Percentiles rank a stretch among this genome's conserved stretches.
These are phyloP conservation scores for Eilema griseolum DNA, from an alignment of 2,888 invertebrate species.

Conservation along the genomic window DNA sequence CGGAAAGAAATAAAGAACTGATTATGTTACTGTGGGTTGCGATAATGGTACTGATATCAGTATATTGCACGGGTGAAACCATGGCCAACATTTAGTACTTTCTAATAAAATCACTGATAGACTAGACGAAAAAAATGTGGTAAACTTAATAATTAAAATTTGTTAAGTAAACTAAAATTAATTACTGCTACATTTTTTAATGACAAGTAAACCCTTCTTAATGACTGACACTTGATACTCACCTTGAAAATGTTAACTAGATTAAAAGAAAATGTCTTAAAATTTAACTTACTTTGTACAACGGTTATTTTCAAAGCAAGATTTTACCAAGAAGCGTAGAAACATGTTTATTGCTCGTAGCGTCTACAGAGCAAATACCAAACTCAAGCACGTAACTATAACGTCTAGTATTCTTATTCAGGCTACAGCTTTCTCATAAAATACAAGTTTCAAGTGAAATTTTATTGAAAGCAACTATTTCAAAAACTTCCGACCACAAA, in stretches of 20 bases:
- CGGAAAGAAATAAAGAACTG: too few species aligned
- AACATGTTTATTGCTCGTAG: neutral
- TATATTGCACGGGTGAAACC: neutral
- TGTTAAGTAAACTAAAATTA: neutral
- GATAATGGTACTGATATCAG: too few species aligned
- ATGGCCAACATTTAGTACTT: neutral
- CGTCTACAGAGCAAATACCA: neutral
- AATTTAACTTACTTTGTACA: neutral
- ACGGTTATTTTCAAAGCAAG: neutral
- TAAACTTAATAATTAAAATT: neutral
- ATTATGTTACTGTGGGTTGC: too few species aligned
- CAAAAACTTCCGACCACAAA: slow-evolving; percentile 21
- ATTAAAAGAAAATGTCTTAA: neutral
- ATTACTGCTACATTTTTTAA: neutral
- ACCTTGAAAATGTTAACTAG: neutral
- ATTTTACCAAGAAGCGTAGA: neutral
- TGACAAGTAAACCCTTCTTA: neutral
- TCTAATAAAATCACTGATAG: neutral
- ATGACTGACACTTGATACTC: neutral
- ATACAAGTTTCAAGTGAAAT: slow-evolving; percentile 8
- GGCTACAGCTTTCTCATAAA: slow-evolving; percentile 6
- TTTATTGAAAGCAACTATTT: slow-evolving; percentile 15
- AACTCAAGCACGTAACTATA: neutral
- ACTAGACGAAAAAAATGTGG: neutral
- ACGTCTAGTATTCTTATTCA: neutral